Evolutionary conservation across 2,888 invertebrate genomes (phyloP).

Genomic region (Axea sp.): DNA sequence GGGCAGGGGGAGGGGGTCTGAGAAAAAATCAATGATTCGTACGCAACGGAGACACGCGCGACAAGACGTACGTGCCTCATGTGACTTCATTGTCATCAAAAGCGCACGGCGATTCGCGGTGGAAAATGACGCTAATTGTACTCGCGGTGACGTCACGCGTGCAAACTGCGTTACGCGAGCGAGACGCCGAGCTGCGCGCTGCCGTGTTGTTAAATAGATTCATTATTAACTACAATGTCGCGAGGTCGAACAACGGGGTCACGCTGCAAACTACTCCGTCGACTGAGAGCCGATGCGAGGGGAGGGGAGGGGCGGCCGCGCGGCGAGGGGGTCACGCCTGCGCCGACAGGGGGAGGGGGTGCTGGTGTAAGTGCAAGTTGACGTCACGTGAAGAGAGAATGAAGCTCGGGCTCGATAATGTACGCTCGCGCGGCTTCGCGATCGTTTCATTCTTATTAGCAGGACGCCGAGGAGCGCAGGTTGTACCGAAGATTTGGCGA

Average conservation of each 20-base stretch:
- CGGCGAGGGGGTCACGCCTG: conserved; percentile 33
- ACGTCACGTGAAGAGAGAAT: conserved; percentile 40
- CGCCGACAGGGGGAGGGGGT: conserved; percentile 6
- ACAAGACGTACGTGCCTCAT: conserved; percentile 23
- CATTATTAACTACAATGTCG: conserved; percentile 58
- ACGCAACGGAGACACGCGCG: conserved; percentile 7
- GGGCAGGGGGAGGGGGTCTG: neutral
- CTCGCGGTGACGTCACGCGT: conserved; percentile 33
- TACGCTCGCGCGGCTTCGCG: conserved; percentile 33
- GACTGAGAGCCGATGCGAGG: neutral
- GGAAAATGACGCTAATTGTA: conserved; percentile 33
- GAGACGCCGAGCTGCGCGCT: conserved; percentile 29
- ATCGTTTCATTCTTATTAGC: conserved; percentile 42
- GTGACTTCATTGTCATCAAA: conserved; percentile 42
- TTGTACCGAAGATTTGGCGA: conserved; percentile 11
- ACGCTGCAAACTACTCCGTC: conserved; percentile 40
- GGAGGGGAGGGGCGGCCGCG: neutral
- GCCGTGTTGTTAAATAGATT: conserved; percentile 52
- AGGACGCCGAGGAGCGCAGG: conserved; percentile 9
- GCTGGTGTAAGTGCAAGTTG: conserved; percentile 34
- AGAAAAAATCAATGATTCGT: conserved; percentile 40
- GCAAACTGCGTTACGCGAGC: conserved; percentile 18
- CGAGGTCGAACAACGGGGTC: conserved; percentile 56
- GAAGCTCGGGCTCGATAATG: conserved; percentile 40
- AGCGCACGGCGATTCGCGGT: conserved; percentile 20